Evolutionary conservation across 1,140 invertebrate genomes (phyloP).

Genomic region (Ephestia elutella): DNA sequence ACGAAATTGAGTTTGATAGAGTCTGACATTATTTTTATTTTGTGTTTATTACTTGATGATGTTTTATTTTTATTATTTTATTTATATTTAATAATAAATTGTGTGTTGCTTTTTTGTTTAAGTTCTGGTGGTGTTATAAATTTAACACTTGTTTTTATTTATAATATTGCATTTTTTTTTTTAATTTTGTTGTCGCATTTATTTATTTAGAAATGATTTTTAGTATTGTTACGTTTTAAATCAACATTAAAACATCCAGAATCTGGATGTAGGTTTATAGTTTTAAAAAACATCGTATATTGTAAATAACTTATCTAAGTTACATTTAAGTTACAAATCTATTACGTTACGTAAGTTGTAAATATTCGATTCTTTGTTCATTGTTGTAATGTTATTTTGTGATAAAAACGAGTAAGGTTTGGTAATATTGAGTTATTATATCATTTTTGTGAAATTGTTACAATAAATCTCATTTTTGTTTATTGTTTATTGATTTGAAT

Average conservation of each 20-base stretch:
- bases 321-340: constrained; percentile 13
- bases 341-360: background rate
- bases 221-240: background rate
- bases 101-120: no score
- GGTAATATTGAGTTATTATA: constrained; percentile 7
- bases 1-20: no score
- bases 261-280: background rate
- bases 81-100: no score
- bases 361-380: background rate
- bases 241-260: background rate
- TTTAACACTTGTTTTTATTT: background rate
- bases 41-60: no score
- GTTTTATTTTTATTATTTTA: no score
- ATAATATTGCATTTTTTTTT: background rate
- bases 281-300: background rate
- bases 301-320: constrained; percentile 16
- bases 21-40: no score
- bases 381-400: background rate
- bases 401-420: background rate
- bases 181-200: background rate
- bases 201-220: background rate
- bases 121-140: no score
- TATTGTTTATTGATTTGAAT: no score
- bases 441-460: constrained; percentile 18
- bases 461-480: constrained; percentile 6